phyloP scores from a whole-genome alignment of 1,140 invertebrate genomes.

The Brachionus manjavacas region DNA sequence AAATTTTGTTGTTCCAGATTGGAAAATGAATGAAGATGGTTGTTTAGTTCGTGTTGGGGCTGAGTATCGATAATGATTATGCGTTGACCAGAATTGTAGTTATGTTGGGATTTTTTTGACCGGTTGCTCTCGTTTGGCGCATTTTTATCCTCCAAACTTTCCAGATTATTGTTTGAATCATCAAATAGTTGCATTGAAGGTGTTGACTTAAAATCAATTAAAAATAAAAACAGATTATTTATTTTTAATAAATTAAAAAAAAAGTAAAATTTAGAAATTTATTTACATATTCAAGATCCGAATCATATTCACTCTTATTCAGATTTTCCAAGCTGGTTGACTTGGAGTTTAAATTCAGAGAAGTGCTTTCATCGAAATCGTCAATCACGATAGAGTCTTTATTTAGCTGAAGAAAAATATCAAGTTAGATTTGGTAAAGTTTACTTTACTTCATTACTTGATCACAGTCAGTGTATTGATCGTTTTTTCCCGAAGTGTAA shows the following conservation, averaged over 20 bases:
- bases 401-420: not conserved
- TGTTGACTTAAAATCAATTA: not conserved
- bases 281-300: slow-evolving; percentile 14
- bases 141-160: not conserved
- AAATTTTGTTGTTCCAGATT: not conserved
- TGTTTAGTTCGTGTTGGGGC: not conserved
- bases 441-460: not conserved
- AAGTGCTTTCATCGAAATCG: not conserved
- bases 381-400: slow-evolving; percentile 2
- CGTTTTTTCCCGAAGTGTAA: not conserved
- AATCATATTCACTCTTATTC: not conserved
- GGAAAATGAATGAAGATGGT: not conserved
- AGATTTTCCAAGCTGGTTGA: slow-evolving; percentile 6
- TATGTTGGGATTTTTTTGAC: not conserved
- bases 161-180: slow-evolving; percentile 19
- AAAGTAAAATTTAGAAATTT: not conserved
- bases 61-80: slow-evolving; percentile 17
- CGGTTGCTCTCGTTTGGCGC: not conserved
- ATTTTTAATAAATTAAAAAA: not conserved
- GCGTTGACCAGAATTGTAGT: not conserved
- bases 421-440: not conserved
- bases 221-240: not conserved
- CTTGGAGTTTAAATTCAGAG: not conserved
- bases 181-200: not conserved
- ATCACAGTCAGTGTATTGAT: not conserved